phyloP scores from a whole-genome alignment of 1,140 invertebrate species.

The Drosophila azteca region DNA sequence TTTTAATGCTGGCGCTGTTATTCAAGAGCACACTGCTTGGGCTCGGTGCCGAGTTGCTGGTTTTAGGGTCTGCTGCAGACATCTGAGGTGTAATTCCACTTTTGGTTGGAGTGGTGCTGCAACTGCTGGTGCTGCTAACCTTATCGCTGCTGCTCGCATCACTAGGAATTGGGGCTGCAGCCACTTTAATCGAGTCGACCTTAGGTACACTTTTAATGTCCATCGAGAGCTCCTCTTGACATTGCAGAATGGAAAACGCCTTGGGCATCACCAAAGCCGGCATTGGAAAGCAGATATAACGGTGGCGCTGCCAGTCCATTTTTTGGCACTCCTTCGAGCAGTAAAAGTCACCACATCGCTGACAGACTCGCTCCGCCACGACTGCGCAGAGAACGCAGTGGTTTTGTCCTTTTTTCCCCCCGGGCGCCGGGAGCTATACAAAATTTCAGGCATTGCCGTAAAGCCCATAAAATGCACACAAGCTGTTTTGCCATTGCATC shows the following conservation, averaged over 20 bases:
- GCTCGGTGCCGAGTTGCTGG: background rate
- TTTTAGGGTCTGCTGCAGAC: background rate
- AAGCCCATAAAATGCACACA: too few relatives aligned
- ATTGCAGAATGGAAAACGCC: constrained; percentile 24
- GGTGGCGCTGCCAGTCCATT: constrained; percentile 57
- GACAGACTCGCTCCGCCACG: constrained; percentile 35
- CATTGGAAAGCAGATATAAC: constrained; percentile 63
- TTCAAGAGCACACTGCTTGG: constrained; percentile 1
- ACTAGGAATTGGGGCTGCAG: too few relatives aligned
- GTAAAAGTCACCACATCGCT: constrained; percentile 68
- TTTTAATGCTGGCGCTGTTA: constrained; percentile 1
- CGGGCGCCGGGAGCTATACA: too few relatives aligned
- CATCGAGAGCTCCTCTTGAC: background rate
- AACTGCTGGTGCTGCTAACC: too few relatives aligned
- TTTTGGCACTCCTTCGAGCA: constrained; percentile 58
- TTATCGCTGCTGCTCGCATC: too few relatives aligned
- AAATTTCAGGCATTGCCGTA: too few relatives aligned
- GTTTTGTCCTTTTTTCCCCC: too few relatives aligned
- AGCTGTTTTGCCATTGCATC: too few relatives aligned
- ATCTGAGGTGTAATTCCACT: background rate
- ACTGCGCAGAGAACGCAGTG: constrained; percentile 42
- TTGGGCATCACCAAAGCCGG: constrained; percentile 51
- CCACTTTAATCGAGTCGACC: background rate
- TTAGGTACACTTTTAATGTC: background rate
- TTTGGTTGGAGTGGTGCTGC: background rate